Evolutionary conservation across 2,113 vertebrate genomes (phyloP).

Genomic region (Pseudopipra pipra): DNA sequence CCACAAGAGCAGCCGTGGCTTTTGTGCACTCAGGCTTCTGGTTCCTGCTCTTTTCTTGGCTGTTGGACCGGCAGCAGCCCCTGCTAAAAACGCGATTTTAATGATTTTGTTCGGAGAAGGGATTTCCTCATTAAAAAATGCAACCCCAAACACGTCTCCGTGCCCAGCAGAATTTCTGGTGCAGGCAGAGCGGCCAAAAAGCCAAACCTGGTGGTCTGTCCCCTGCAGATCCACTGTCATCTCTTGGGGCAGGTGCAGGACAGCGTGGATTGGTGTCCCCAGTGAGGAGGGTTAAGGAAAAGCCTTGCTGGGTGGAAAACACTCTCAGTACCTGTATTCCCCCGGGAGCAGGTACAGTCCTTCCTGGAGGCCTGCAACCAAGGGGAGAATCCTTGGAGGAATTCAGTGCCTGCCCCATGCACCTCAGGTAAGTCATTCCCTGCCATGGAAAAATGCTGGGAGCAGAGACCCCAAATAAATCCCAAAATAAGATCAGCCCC

Average conservation of each 20-base stretch:
- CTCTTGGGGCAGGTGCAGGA: not conserved
- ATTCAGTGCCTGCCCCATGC: rapidly evolving
- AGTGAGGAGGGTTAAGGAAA: not conserved
- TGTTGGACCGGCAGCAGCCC: not conserved
- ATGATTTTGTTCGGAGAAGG: not conserved
- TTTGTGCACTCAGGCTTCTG: not conserved
- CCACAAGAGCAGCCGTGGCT: not conserved
- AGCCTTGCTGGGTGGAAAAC: not conserved
- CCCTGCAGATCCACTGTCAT: rapidly evolving
- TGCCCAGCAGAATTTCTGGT: not conserved
- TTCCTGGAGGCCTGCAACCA: not conserved
- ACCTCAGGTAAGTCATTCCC: not conserved
- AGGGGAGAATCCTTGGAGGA: not conserved
- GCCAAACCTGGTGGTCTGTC: rapidly evolving
- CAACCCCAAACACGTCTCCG: not conserved
- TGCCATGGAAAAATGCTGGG: not conserved
- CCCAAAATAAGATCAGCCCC: rapidly evolving
- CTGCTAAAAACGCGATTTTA: not conserved
- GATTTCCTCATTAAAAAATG: not conserved
- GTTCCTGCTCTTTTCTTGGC: not conserved
- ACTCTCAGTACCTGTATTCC: not conserved
- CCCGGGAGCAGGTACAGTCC: not conserved
- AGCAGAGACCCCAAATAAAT: not conserved
- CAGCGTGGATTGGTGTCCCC: rapidly evolving
- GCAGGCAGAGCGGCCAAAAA: not conserved